Conservation (phyloP, 2,888 invertebrate genomes). For the Aspidapion aeneum region DNA sequence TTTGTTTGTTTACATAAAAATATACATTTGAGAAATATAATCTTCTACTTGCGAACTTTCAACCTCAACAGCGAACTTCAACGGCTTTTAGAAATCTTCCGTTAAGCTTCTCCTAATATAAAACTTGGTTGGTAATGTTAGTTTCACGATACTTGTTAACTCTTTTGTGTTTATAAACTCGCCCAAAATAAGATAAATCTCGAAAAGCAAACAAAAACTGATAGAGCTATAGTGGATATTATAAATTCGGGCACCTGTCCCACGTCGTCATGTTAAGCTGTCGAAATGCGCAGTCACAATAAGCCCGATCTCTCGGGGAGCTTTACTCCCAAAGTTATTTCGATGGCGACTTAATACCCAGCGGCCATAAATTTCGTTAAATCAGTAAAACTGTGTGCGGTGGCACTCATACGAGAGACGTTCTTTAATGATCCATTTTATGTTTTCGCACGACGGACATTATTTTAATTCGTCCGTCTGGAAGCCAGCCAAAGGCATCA, state of each 20-base stretch:
- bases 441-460: constrained; percentile 50
- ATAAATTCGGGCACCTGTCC: constrained; percentile 38
- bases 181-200: too few species aligned
- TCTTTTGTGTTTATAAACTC: too few species aligned
- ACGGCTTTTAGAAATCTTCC: too few species aligned
- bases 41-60: too few species aligned
- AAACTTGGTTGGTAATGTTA: too few species aligned
- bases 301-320: constrained; percentile 26
- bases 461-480: constrained; percentile 49
- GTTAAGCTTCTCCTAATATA: too few species aligned
- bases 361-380: constrained; percentile 44
- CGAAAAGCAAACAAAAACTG: too few species aligned
- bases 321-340: constrained; percentile 28
- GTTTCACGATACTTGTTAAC: too few species aligned
- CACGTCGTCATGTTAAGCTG: constrained; percentile 31
- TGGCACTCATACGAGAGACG: constrained; percentile 46
- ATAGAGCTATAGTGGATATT: constrained; percentile 22
- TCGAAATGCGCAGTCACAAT: constrained; percentile 32
- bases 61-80: too few species aligned
- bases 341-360: constrained; percentile 36
- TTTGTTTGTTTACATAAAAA: too few species aligned
- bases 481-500: constrained; percentile 38
- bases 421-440: constrained; percentile 51
- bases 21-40: too few species aligned
- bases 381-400: constrained; percentile 47